Percentiles rank a stretch among this genome's conserved stretches.
Conservation (phyloP, 2,113 vertebrate genomes). For the Sceloporus undulatus region DNA sequence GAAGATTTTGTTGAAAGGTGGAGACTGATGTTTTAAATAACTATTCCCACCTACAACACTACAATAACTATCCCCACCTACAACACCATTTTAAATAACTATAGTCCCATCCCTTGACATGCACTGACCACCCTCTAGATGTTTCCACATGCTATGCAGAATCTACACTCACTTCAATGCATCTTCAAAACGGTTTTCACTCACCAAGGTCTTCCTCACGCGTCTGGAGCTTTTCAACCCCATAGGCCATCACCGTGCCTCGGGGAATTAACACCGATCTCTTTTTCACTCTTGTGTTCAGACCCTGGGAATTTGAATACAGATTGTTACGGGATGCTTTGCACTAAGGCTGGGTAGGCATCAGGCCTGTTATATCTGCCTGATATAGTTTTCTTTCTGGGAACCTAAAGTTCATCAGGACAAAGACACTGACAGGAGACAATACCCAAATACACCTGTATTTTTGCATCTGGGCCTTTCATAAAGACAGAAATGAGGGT, state of each 20-base stretch:
- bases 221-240: conserved; percentile 11
- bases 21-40: not conserved
- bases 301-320: conserved; percentile 20
- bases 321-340: not conserved
- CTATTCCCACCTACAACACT: not conserved
- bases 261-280: conserved; percentile 12
- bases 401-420: not conserved
- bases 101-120: not conserved
- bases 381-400: not conserved
- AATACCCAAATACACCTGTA: too few species aligned
- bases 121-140: not conserved
- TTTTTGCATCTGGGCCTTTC: too few species aligned
- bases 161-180: not conserved
- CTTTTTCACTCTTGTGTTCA: conserved; percentile 3
- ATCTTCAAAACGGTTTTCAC: not conserved
- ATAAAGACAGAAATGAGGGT: too few species aligned
- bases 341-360: not conserved
- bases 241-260: conserved; percentile 39
- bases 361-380: not conserved
- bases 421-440: not conserved
- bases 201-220: not conserved
- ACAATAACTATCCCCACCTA: too few species aligned
- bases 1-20: not conserved
- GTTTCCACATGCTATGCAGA: not conserved
- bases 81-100: too few species aligned